Evolutionary conservation across 37 sponge, comb jelly and placozoan genomes (phyloP).

Genomic region (Axinella damicornis): DNA sequence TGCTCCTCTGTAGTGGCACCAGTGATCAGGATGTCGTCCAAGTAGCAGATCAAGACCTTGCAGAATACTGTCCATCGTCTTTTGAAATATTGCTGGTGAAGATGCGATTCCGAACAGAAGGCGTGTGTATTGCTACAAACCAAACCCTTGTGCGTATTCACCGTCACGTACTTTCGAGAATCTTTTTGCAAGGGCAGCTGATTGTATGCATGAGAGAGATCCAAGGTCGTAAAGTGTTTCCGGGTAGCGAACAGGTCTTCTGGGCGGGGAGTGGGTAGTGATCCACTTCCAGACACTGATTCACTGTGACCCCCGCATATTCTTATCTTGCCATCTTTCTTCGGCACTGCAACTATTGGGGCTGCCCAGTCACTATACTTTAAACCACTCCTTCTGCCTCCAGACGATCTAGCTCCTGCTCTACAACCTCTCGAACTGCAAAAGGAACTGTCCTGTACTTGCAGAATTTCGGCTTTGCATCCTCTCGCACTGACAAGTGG

Average conservation of each 20-base stretch:
- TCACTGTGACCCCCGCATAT: constrained; percentile 45
- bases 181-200: constrained; percentile 37
- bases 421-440: constrained; percentile 6
- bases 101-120: constrained; percentile 51
- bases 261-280: constrained; percentile 41
- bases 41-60: constrained; percentile 40
- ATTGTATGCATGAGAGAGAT: constrained; percentile 41
- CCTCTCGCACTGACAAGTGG: constrained; percentile 1
- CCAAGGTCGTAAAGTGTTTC: constrained; percentile 20
- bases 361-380: constrained; percentile 37
- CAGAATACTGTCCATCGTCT: constrained; percentile 51
- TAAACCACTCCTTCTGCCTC: constrained; percentile 16
- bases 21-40: no score
- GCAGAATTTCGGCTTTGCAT: constrained; percentile 18
- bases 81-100: constrained; percentile 51
- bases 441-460: constrained; percentile 27
- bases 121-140: constrained; percentile 22
- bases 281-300: constrained; percentile 22
- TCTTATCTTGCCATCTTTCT: constrained; percentile 11
- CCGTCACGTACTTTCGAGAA: constrained; percentile 8
- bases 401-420: constrained; percentile 23
- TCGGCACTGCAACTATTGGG: constrained; percentile 30
- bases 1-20: no score
- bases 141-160: constrained; percentile 39
- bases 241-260: constrained; percentile 45